These are phyloP conservation scores for Paedocypris micromegethes DNA, from an alignment of 2,797 vertebrate genomes.

Conservation along the genomic window DNA sequence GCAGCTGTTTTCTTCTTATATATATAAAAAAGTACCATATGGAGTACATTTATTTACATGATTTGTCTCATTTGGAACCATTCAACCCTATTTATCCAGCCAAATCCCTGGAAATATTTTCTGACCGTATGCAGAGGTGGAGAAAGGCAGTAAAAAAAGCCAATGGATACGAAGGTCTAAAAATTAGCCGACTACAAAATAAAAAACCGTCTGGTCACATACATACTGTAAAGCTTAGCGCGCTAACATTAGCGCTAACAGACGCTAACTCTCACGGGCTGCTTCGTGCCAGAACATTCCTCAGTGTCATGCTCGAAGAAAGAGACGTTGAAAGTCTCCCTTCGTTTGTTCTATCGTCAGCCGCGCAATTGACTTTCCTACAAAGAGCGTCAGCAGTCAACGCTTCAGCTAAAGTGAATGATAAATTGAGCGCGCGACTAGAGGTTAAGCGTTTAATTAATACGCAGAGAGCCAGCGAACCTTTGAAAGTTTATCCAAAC, in stretches of 20 bases:
- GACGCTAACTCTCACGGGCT: background rate
- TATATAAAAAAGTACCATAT: too few species aligned
- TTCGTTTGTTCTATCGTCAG: slow-evolving; percentile 9
- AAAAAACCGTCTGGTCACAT: too few species aligned
- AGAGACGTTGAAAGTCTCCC: background rate
- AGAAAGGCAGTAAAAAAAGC: too few species aligned
- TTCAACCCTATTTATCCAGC: too few species aligned
- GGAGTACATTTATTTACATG: too few species aligned
- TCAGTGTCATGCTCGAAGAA: background rate
- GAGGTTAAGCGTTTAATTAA: slow-evolving; percentile 32
- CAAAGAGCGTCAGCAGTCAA: background rate
- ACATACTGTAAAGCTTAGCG: background rate
- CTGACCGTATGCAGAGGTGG: too few species aligned
- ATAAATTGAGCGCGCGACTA: slow-evolving; percentile 1
- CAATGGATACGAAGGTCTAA: too few species aligned
- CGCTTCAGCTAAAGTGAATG: background rate
- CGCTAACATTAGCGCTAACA: background rate
- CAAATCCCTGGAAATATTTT: too few species aligned
- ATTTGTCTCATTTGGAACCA: too few species aligned
- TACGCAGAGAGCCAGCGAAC: slow-evolving; percentile 8
- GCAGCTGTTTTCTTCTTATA: too few species aligned
- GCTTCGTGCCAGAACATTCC: background rate
- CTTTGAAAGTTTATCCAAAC: slow-evolving; percentile 38
- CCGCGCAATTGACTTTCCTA: background rate
- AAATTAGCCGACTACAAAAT: too few species aligned